Conservation (phyloP, 92 coral and sea anemone species). For the Metridium senile region DNA sequence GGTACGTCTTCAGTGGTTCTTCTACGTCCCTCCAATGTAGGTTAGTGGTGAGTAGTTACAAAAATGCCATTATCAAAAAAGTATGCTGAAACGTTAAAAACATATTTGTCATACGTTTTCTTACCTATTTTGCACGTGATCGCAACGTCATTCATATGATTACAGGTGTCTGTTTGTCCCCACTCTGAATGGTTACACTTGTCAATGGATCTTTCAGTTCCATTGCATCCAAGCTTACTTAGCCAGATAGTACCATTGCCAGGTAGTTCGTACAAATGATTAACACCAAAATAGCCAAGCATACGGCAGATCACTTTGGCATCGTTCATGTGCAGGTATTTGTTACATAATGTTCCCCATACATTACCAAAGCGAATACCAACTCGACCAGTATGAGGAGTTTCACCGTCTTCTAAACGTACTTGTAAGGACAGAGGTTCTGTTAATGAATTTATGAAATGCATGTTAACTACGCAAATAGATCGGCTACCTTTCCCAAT, state of each 20-base stretch:
- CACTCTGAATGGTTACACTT: constrained; percentile 19
- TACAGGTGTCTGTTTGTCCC: constrained; percentile 18
- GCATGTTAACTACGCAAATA: no score
- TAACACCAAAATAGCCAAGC: not conserved
- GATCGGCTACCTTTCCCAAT: no score
- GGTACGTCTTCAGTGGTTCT: no score
- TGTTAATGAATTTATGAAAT: no score
- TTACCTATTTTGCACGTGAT: not conserved
- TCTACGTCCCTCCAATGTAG: no score
- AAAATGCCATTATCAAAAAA: no score
- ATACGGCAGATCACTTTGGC: not conserved
- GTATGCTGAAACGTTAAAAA: no score
- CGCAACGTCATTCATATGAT: not conserved
- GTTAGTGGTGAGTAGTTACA: no score
- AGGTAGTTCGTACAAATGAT: not conserved
- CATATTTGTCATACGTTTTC: not conserved
- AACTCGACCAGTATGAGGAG: not conserved
- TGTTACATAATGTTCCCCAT: not conserved
- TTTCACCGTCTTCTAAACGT: not conserved
- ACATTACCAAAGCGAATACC: not conserved
- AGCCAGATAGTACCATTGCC: constrained; percentile 25
- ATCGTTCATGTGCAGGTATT: not conserved
- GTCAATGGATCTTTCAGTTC: constrained; percentile 11
- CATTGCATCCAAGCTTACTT: constrained; percentile 9
- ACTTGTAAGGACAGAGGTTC: not conserved